A percentile compares a stretch with the other conserved stretches of the same genome.
Evolutionary conservation across 2,797 vertebrate species (phyloP).

Genomic region (Phoebastria nigripes): DNA sequence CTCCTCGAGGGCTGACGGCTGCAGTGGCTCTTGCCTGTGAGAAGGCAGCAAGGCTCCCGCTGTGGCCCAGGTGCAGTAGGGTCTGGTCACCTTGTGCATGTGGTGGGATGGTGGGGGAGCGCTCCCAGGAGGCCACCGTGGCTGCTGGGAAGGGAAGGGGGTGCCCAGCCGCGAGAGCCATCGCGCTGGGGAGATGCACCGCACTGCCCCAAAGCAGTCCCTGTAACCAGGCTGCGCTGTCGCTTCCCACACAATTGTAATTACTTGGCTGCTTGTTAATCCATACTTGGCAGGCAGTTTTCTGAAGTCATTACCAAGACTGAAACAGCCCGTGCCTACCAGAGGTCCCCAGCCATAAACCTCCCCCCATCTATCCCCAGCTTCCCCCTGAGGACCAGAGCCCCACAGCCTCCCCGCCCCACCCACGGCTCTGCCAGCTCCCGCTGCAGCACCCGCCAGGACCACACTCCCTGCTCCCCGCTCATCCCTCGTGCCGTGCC

Average conservation of each 20-base stretch:
- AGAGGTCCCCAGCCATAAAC: not conserved
- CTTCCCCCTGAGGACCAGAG: not conserved
- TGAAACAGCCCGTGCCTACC: not conserved
- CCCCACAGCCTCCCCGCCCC: not conserved
- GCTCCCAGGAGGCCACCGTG: not conserved
- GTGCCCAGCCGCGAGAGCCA: not conserved
- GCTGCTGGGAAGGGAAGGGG: not conserved
- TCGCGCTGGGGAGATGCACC: not conserved
- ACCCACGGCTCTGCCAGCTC: fast-evolving
- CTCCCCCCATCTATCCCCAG: not conserved
- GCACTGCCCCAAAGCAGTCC: not conserved
- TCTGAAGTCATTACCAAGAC: not conserved
- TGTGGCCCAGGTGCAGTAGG: not conserved
- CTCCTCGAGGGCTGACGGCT: not conserved
- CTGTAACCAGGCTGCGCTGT: fast-evolving
- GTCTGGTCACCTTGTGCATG: not conserved
- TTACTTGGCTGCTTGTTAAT: not conserved
- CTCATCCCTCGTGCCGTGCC: not conserved
- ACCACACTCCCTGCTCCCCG: fast-evolving
- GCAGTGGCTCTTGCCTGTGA: not conserved
- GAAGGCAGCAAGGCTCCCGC: not conserved
- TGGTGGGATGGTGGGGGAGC: fast-evolving
- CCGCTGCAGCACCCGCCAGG: fast-evolving
- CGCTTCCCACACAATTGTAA: not conserved
- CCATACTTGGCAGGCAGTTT: not conserved